Conservation (phyloP, 2,797 vertebrate species). For the Etheostoma nigrum region DNA sequence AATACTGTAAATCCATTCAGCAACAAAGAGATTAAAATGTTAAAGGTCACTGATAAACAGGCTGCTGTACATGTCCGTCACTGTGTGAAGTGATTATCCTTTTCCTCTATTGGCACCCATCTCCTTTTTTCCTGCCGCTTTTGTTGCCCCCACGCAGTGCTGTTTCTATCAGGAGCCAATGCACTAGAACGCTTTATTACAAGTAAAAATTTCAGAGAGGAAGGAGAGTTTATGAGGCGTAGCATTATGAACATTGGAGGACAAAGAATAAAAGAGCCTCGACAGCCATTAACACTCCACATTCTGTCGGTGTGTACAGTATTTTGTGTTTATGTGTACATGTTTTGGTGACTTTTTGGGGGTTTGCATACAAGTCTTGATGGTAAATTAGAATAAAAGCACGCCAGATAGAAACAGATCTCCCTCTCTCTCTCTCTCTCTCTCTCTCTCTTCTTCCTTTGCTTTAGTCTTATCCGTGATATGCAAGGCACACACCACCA, state of each 20-base stretch:
- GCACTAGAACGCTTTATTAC: slow-evolving; percentile 51
- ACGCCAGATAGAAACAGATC: slow-evolving; percentile 3
- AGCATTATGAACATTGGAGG: slow-evolving; percentile 29
- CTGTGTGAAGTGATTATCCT: slow-evolving; percentile 1
- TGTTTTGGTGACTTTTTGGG: neutral
- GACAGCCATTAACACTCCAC: slow-evolving; percentile 7
- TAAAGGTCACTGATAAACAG: slow-evolving; percentile 39
- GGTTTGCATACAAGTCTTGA: slow-evolving; percentile 4
- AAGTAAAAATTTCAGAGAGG: slow-evolving; percentile 51
- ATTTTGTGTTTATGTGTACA: neutral
- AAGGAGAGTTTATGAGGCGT: slow-evolving; percentile 39
- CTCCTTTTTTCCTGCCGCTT: neutral
- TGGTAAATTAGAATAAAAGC: slow-evolving; percentile 24
- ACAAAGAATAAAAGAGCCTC: slow-evolving; percentile 24
- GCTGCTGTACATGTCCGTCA: neutral
- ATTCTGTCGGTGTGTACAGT: neutral
- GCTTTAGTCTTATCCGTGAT: slow-evolving; percentile 40
- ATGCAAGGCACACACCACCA: slow-evolving; percentile 8
- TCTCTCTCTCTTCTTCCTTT: neutral
- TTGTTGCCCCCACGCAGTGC: slow-evolving; percentile 15
- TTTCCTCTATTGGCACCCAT: neutral
- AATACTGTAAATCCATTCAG: slow-evolving; percentile 31
- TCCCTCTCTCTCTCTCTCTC: neutral
- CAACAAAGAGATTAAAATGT: slow-evolving; percentile 33
- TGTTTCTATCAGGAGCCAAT: slow-evolving; percentile 50